Base-by-base conservation (phyloP, 2,797 vertebrate species). In the Tiaroga cobitis region DNA sequence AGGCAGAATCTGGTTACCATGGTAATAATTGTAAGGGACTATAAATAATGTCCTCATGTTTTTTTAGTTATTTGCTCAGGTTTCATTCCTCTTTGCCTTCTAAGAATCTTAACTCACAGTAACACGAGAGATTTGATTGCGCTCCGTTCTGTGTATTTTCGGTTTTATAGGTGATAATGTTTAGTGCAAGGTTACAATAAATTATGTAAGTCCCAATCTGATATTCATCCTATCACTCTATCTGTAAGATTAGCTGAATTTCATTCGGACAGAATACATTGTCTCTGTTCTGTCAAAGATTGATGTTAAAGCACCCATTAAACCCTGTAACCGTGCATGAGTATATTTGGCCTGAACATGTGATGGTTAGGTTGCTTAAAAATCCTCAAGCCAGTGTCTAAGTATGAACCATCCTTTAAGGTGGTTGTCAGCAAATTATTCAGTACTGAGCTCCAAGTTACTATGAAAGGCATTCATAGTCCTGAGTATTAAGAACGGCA, bases 301-400 rank as follows among this genome's bases (percentile, higher is more conserved):
- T 41, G 29, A 65, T 67, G 41, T 29, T 76, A 68, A 72, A 32
- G 18, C 39, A 80, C 56, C 18, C 19, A 37, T 29, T 69, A 39
- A 24, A 59, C 26, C 49, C 26, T 76, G 46, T 16, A 65, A 65
- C 2, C 32, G 6, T 77, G 83, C 46, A 54, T 76, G 68, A 89
- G 79, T 83, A 80, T 82, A 80, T 88, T 85, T 90, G 81, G 84
- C 72, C 73, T 54, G 68, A 82, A 84, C 81, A 87, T 80, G 80
- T 86, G 87, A 82, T 85, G 51, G 39, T 75, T 72, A 15, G 21
- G 72, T 84, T 75, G 61, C 76, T 76, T 82, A 65, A 84, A 87
- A 87, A 85, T 79, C 77, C 8, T 43, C 49, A 41, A 59, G 61
- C 77, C 79, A 68, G 85, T 80, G 82, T 84, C 83, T 73, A 84